A percentile compares a stretch with the other conserved stretches of the same genome.
These are phyloP conservation scores for Psephotus haematonotus DNA, from an alignment of 2,113 vertebrate species.

Conservation along the genomic window DNA sequence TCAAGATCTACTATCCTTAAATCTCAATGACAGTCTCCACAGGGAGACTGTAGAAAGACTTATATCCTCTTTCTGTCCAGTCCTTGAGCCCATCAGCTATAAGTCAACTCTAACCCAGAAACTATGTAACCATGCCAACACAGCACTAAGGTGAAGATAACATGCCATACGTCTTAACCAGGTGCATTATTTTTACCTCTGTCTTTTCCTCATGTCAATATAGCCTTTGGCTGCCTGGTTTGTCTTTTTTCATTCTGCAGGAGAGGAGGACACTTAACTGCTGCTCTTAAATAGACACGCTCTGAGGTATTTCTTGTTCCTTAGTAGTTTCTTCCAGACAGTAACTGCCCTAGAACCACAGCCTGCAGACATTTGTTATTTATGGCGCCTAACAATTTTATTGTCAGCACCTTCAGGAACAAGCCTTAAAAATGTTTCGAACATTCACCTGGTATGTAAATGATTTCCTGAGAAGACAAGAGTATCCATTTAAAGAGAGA, in stretches of 20 bases:
- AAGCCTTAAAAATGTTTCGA: not conserved
- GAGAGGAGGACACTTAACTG: not conserved
- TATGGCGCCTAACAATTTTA: not conserved
- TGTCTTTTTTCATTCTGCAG: not conserved
- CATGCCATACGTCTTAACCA: not conserved
- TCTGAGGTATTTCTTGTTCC: not conserved
- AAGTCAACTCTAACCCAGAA: not conserved
- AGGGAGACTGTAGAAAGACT: not conserved
- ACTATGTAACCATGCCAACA: not conserved
- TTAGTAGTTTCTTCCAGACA: not conserved
- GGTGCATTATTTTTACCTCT: not conserved
- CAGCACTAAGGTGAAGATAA: not conserved
- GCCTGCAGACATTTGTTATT: not conserved
- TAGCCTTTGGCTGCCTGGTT: not conserved
- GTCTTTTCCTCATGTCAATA: not conserved
- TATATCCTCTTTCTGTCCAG: not conserved
- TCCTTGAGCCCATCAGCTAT: not conserved
- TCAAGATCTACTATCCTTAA: not conserved
- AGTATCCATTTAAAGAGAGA: not conserved
- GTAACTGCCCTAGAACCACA: not conserved
- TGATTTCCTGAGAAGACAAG: not conserved
- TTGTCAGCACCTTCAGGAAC: not conserved
- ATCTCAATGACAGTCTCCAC: not conserved
- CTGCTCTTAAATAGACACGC: not conserved
- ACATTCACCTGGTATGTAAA: not conserved